Percentiles rank a stretch among this genome's conserved stretches.
Evolutionary conservation across 2,888 invertebrate species (phyloP).

Genomic region (Rosalia funebris): DNA sequence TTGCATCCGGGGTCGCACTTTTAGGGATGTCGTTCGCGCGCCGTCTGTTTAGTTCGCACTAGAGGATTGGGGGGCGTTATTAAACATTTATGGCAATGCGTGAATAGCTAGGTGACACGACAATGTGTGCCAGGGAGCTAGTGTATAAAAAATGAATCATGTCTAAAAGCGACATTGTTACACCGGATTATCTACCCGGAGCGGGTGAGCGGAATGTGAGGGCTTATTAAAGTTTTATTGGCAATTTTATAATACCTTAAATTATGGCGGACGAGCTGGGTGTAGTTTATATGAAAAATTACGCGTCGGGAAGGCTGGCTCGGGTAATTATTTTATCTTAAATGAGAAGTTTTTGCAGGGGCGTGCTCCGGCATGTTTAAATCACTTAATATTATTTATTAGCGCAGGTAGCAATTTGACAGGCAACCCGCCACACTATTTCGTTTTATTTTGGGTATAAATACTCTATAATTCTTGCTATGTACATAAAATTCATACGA

Average conservation of each 20-base stretch:
- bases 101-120: conserved; percentile 36
- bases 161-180: conserved; percentile 27
- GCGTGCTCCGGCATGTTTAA: too few relatives aligned
- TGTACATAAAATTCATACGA: too few relatives aligned
- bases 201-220: conserved; percentile 1
- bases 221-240: conserved; percentile 23
- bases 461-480: too few relatives aligned
- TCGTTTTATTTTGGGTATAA: too few relatives aligned
- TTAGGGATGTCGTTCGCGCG: conserved; percentile 18
- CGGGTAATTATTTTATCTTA: not conserved
- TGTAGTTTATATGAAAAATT: conserved; percentile 3
- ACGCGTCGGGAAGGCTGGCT: not conserved
- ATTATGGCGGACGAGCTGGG: not conserved
- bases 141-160: conserved; percentile 31
- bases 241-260: conserved; percentile 18
- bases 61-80: conserved; percentile 25
- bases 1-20: conserved; percentile 37
- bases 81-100: conserved; percentile 41
- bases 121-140: conserved; percentile 22
- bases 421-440: too few relatives aligned
- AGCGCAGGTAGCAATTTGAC: too few relatives aligned
- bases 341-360: not conserved
- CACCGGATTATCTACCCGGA: conserved; percentile 20
- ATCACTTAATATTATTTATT: too few relatives aligned
- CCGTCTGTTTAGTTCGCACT: conserved; percentile 34